A percentile compares a stretch with the other conserved stretches of the same genome.
phyloP scores from a whole-genome alignment of 30 jellyfish, hydroid and myxozoan species.

The Chironex yamaguchii region DNA sequence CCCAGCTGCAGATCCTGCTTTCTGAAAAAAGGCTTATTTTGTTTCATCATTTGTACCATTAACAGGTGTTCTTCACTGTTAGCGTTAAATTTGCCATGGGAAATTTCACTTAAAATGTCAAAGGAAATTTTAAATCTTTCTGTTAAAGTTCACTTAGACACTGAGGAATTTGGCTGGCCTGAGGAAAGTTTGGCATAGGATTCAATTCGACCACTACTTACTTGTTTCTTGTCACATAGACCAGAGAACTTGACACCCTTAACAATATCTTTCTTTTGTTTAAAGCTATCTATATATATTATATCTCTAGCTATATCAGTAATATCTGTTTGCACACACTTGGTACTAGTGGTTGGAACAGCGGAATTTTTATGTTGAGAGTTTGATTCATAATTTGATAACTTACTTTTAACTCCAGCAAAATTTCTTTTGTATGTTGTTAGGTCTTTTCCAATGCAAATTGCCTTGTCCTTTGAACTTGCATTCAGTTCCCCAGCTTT shows the following conservation, averaged over 20 bases:
- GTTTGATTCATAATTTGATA: too few species aligned
- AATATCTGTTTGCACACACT: too few species aligned
- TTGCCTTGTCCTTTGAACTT: too few species aligned
- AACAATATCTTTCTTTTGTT: not conserved
- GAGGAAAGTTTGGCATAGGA: not conserved
- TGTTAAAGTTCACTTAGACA: not conserved
- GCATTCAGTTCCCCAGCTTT: too few species aligned
- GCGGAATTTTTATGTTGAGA: too few species aligned
- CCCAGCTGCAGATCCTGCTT: slow-evolving; percentile 20
- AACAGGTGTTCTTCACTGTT: not conserved
- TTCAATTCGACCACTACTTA: not conserved
- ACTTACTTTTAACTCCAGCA: slow-evolving; percentile 3
- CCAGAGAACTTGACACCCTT: not conserved
- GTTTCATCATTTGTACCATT: slow-evolving; percentile 1
- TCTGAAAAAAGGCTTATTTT: not conserved
- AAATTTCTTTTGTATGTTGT: not conserved
- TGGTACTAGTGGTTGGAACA: too few species aligned
- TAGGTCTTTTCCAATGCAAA: not conserved
- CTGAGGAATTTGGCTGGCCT: not conserved
- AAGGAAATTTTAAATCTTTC: not conserved
- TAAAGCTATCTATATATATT: too few species aligned
- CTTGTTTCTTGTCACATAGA: not conserved
- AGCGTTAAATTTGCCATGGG: not conserved
- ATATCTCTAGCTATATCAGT: too few species aligned
- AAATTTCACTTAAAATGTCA: not conserved